phyloP scores from a whole-genome alignment of 92 coral and sea anemone species.

The Ricordea florida region DNA sequence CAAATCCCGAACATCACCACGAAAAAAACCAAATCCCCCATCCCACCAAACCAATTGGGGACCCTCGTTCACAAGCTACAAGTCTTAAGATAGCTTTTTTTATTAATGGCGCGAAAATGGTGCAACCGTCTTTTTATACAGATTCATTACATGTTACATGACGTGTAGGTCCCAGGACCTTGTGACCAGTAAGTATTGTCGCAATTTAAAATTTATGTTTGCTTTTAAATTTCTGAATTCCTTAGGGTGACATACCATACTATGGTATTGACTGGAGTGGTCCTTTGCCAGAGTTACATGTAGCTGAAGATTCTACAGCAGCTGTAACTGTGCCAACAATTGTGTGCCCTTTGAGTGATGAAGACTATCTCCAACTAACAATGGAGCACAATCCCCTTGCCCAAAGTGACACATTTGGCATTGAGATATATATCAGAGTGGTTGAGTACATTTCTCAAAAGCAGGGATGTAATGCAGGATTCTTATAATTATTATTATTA shows the following conservation, averaged over 20 bases:
- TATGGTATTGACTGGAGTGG: slow-evolving; percentile 65
- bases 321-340: slow-evolving; percentile 54
- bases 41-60: too few species aligned
- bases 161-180: too few species aligned
- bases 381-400: slow-evolving; percentile 27
- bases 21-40: too few species aligned
- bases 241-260: neutral
- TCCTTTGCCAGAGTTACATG: slow-evolving; percentile 47
- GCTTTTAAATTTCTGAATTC: slow-evolving; percentile 5
- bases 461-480: slow-evolving; percentile 22
- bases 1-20: too few species aligned
- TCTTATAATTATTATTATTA: neutral
- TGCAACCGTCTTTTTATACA: too few species aligned
- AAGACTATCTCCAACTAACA: slow-evolving; percentile 16
- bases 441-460: slow-evolving; percentile 41
- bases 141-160: too few species aligned
- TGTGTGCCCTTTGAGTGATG: slow-evolving; percentile 60
- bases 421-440: slow-evolving; percentile 23
- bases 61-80: too few species aligned
- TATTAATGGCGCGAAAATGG: too few species aligned
- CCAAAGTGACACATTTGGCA: slow-evolving; percentile 39
- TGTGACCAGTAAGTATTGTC: neutral
- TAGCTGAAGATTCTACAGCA: slow-evolving; percentile 7
- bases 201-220: slow-evolving; percentile 1
- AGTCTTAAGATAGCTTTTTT: too few species aligned